Percentiles rank a stretch among this genome's conserved stretches.
Evolutionary conservation across 2,888 invertebrate genomes (phyloP).

Genomic region (Yponomeuta malinellus): DNA sequence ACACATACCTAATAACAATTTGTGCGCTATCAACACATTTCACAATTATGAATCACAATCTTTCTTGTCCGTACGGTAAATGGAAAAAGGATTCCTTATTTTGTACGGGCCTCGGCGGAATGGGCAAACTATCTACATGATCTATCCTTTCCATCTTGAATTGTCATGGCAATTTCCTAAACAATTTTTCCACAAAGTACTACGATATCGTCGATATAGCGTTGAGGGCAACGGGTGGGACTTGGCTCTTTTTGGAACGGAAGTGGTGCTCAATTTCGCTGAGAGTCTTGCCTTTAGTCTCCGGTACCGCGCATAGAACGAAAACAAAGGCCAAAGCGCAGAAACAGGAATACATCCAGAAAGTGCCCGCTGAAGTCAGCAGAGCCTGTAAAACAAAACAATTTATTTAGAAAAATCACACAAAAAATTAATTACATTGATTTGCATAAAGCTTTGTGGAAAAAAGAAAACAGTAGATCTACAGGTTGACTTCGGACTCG

Average conservation of each 20-base stretch:
- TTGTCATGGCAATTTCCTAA: not conserved
- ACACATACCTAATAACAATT: too few species aligned
- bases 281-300: slow-evolving; percentile 82
- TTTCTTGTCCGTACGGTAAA: not conserved
- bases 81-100: not conserved
- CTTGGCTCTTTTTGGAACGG: slow-evolving; percentile 42
- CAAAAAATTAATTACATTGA: not conserved
- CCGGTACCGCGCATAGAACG: slow-evolving; percentile 75
- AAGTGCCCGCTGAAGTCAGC: slow-evolving; percentile 72
- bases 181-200: not conserved
- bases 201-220: not conserved
- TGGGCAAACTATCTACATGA: not conserved
- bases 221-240: not conserved
- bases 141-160: not conserved
- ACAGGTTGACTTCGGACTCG: not conserved
- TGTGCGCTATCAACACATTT: not conserved
- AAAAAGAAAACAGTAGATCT: not conserved
- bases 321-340: slow-evolving; percentile 70
- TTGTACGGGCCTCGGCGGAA: not conserved
- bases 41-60: not conserved
- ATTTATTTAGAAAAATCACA: slow-evolving; percentile 5
- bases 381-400: slow-evolving; percentile 35
- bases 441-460: not conserved
- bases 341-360: slow-evolving; percentile 73
- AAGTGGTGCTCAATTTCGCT: slow-evolving; percentile 77